These are phyloP conservation scores for Lasioglossum zephyrum DNA, from an alignment of 2,888 invertebrate genomes.

Conservation along the genomic window DNA sequence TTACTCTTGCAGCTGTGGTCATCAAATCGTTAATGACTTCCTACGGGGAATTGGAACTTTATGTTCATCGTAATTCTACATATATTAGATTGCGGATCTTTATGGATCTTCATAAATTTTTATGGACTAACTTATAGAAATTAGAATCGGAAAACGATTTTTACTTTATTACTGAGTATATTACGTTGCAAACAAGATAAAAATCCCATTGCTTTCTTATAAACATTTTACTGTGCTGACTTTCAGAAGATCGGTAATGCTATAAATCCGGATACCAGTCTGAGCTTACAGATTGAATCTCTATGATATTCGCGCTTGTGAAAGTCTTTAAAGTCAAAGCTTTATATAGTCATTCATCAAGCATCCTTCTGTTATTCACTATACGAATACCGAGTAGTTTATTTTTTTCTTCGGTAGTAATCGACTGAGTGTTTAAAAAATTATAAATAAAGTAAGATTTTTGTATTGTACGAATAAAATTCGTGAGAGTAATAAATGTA, in stretches of 20 bases:
- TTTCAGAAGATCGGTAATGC: not conserved
- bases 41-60: not conserved
- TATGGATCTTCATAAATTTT: not conserved
- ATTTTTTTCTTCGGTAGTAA: too few species aligned
- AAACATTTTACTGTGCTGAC: not conserved
- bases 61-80: not conserved
- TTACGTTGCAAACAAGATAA: not conserved
- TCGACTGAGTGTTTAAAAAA: too few species aligned
- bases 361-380: not conserved
- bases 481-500: too few species aligned
- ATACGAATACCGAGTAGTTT: not conserved
- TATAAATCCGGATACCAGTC: not conserved
- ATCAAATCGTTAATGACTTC: not conserved
- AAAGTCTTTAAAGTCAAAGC: not conserved
- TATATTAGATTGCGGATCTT: not conserved
- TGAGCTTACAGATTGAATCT: not conserved
- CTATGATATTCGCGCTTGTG: not conserved
- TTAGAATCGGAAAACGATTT: constrained; percentile 3
- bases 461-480: not conserved
- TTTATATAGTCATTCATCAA: too few species aligned
- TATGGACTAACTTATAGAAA: not conserved
- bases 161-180: not conserved
- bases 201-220: not conserved
- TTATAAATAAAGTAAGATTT: not conserved
- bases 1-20: not conserved